phyloP scores from a whole-genome alignment of 2,797 vertebrate genomes.

The Intellagama lesueurii region DNA sequence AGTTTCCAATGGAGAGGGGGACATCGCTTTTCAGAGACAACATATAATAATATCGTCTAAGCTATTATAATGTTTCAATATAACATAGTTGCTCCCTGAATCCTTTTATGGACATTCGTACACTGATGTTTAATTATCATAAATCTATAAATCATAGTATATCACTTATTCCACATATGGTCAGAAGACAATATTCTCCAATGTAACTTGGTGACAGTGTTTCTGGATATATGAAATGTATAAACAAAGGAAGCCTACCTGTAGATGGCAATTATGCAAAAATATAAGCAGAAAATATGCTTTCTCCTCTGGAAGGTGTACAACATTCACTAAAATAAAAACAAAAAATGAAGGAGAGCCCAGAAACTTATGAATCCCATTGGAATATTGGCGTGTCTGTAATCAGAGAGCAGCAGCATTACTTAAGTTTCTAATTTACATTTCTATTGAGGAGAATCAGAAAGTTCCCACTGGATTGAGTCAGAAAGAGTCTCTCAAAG shows the following conservation, averaged over 20 bases:
- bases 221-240: not conserved
- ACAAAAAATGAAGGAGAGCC: not conserved
- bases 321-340: not conserved
- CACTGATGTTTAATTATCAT: slow-evolving; percentile 22
- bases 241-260: not conserved
- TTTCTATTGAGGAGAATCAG: not conserved
- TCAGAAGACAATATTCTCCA: not conserved
- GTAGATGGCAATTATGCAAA: not conserved
- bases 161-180: not conserved
- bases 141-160: not conserved
- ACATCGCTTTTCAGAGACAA: not conserved
- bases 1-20: not conserved
- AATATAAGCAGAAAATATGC: not conserved
- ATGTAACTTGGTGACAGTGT: not conserved
- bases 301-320: not conserved
- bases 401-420: not conserved
- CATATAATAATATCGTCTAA: not conserved
- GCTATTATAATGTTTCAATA: not conserved
- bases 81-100: slow-evolving; percentile 34
- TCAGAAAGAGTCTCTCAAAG: not conserved
- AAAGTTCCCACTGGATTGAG: not conserved
- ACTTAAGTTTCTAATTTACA: not conserved
- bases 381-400: not conserved
- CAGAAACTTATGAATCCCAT: not conserved
- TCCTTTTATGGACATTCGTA: slow-evolving; percentile 33